Evolutionary conservation across 92 coral and sea anemone genomes (phyloP).

Genomic region (Heliopora coerulea): DNA sequence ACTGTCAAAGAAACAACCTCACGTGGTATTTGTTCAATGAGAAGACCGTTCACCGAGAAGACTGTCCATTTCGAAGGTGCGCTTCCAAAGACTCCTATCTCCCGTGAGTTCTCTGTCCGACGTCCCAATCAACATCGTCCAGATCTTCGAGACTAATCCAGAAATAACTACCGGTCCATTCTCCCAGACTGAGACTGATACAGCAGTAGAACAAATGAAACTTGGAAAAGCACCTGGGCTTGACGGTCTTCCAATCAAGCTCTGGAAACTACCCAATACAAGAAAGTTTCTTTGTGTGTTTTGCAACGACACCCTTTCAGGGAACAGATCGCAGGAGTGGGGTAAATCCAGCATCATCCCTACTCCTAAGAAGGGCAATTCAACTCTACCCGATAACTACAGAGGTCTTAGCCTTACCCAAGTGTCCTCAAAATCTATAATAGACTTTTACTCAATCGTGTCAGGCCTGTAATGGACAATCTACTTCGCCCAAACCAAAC

Average conservation of each 20-base stretch:
- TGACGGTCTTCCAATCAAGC: constrained; percentile 36
- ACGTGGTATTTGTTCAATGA: background rate
- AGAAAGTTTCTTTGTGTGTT: constrained; percentile 35
- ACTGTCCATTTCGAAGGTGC: background rate
- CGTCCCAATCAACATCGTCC: background rate
- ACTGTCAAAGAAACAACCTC: background rate
- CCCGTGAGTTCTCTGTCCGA: background rate
- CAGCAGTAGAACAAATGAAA: background rate
- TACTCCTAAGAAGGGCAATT: background rate
- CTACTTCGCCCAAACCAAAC: constrained; percentile 1
- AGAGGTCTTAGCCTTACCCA: constrained; percentile 21
- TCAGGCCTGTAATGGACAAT: background rate
- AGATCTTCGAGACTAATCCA: background rate
- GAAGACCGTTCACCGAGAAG: no score
- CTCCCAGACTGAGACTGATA: background rate
- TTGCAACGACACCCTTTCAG: constrained; percentile 36
- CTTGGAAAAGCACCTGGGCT: constrained; percentile 1
- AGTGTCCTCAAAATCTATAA: constrained; percentile 14
- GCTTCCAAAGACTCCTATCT: constrained; percentile 13
- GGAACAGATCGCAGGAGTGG: constrained; percentile 51
- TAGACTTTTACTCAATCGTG: background rate
- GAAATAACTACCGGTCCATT: background rate
- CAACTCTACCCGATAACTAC: constrained; percentile 8
- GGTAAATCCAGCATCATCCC: constrained; percentile 23
- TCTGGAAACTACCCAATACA: constrained; percentile 40